Conservation (phyloP, 92 coral and sea anemone genomes). For the Blastomussa wellsi region DNA sequence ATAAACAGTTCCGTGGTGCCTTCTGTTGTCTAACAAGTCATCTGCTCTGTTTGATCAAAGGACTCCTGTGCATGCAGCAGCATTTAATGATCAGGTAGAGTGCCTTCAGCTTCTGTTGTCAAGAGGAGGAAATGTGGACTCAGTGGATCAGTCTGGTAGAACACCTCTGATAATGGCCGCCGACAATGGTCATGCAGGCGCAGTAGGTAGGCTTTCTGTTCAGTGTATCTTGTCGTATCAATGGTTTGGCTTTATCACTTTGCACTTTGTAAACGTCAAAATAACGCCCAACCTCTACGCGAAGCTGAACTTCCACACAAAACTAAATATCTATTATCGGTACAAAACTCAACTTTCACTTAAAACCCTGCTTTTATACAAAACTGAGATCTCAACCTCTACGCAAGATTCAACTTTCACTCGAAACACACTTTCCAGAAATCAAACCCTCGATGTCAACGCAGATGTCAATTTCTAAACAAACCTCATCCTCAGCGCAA, state of each 20-base stretch:
- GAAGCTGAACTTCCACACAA: too few relatives aligned
- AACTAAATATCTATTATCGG: too few relatives aligned
- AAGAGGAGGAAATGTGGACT: slow-evolving; percentile 85
- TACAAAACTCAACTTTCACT: too few relatives aligned
- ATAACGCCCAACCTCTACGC: too few relatives aligned
- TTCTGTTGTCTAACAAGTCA: neutral
- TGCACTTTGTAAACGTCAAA: too few relatives aligned
- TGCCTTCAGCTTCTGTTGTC: slow-evolving; percentile 86
- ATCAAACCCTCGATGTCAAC: too few relatives aligned
- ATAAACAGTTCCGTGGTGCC: too few relatives aligned
- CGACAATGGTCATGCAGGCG: slow-evolving; percentile 93
- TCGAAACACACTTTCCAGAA: neutral
- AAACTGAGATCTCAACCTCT: neutral
- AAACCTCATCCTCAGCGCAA: too few relatives aligned
- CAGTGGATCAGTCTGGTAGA: slow-evolving; percentile 66
- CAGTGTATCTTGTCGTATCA: neutral
- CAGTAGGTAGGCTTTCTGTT: slow-evolving; percentile 71
- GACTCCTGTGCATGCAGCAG: slow-evolving; percentile 95
- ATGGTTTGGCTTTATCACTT: too few relatives aligned
- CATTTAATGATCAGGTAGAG: slow-evolving; percentile 94
- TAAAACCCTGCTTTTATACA: too few relatives aligned
- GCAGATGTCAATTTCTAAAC: neutral
- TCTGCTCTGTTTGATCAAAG: slow-evolving; percentile 35
- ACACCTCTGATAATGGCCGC: slow-evolving; percentile 96
- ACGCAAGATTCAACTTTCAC: neutral